Evolutionary conservation across 1,140 invertebrate species (phyloP), one percentile per base, ranked within the genome.

Genomic region (Drosophila sp.): DNA sequence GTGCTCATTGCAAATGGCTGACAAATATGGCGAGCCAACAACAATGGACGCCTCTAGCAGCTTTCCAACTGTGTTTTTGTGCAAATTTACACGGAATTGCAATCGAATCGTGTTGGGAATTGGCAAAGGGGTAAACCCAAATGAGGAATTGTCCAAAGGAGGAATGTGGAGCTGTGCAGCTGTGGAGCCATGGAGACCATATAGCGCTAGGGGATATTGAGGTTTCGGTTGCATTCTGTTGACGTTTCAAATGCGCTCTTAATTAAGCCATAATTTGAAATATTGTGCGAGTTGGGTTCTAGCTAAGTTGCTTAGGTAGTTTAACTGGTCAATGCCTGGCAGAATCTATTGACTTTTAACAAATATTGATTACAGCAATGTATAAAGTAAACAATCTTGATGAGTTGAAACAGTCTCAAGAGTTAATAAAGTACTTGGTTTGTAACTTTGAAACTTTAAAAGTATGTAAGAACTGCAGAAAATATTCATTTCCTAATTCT

Each of bases 231-330:
- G 48, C 59, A 51, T 46, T 69, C 53, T 80, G 79, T 81, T 78
- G 65, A 78, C 81, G 69, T 77, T 77, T 73, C 25, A 45, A 76
- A 70, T 84, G 73, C 78, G 45, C 82, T 54, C 82, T 81, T 78
- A 77, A 86, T 86, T 81, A 81, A 84, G 82, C 81, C 67, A 71
- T 87, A 80, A 87, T 86, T 86, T 86, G 75, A 70, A 78, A 76
- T 76, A 83, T 78, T 46, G 72, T 67, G 59, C 62, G 59, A 43
- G 43, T 9, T 7, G 34, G 29, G 25, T 32, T 9, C 8, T n/a
- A 62, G 27, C 46, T 38, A 63, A 63, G 36, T 61, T 50, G 16
- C 16, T 18, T 16, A 18, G 34, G 9, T 27, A n/a, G 21, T 41
- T 45, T 18, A 21, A 29, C 11, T 41, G 27, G 16, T 13, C 27